Conservation (phyloP, 2,888 invertebrate genomes). For the Julus scandinavius region DNA sequence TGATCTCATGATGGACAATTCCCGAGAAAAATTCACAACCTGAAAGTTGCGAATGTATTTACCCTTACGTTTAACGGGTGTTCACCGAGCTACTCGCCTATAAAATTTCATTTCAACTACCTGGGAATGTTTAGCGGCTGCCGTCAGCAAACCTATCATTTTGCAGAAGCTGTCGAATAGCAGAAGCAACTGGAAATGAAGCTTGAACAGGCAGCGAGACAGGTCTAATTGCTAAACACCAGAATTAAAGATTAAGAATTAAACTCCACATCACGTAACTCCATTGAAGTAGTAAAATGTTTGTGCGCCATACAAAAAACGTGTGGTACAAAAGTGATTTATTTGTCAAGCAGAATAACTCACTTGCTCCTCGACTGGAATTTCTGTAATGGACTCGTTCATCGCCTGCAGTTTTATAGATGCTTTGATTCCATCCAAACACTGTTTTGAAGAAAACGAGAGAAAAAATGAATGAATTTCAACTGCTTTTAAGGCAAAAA, state of each 20-base stretch:
- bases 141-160: conserved; percentile 65
- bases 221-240: conserved; percentile 77
- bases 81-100: not conserved
- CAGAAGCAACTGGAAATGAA: conserved; percentile 90
- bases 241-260: not conserved
- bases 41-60: conserved; percentile 56
- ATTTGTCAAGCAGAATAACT: not conserved
- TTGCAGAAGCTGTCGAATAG: conserved; percentile 77
- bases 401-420: conserved; percentile 68
- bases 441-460: conserved; percentile 60
- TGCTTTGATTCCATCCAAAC: conserved; percentile 67
- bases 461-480: not conserved
- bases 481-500: not conserved
- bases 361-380: conserved; percentile 63
- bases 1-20: conserved; percentile 63
- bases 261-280: not conserved
- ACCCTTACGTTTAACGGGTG: not conserved
- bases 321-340: too few relatives aligned
- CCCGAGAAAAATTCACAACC: conserved; percentile 65
- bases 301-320: too few relatives aligned
- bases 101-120: conserved; percentile 61
- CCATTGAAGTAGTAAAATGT: too few relatives aligned
- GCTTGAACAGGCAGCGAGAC: conserved; percentile 87
- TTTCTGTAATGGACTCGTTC: conserved; percentile 73
- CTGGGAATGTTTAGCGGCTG: conserved; percentile 59